Evolutionary conservation across 2,797 vertebrate species (phyloP), one percentile per base, ranked within the genome.

Genomic region (Agapornis canus): DNA sequence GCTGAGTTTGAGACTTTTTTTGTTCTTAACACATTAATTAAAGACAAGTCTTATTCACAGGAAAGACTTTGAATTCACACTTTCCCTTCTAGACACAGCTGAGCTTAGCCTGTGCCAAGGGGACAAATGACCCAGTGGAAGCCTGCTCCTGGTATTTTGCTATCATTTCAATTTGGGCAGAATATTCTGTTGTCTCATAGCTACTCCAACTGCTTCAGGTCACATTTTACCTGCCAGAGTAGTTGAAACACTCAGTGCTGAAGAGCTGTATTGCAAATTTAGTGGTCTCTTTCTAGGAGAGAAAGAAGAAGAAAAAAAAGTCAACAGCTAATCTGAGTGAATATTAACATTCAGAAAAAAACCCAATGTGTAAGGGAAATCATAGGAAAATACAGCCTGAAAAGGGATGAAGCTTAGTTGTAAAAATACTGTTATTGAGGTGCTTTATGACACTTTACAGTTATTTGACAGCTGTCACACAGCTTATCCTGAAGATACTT

Each of bases 201-300:
- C 35, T 37, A 70, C 9, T 26, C 65, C 10, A 88, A 69, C 7
- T 77, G 43, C 89, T 92, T 85, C 72, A 73, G 45, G 60, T 63
- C 21, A 35, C 52, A 31, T 75, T 91, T 97, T 97, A 98, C 98
- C 97, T 98, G 97, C 81, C 84, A 95, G 20, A 31, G 86, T 76
- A 92, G 94, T 20, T 89, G 97, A 97, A 95, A 86, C 43, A 70
- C 8, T 91, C 91, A 77, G 72, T 94, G 83, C 60, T 93, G 96
- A 90, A 96, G 76, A 90, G 79, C 69, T 85, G 70, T 45, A 61
- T 91, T 6, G 57, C 31, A 14, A 73, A 49, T 77, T 43, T 65
- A 90, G 84, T 42, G 52, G 31, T 90, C 51, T 92, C 54, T 89
- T 96, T 92, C 91, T 95, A 95, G 72, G 40, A 87, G 54, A 75